These are phyloP conservation scores for Drosophila subpulchrella DNA, from an alignment of 1,140 invertebrate genomes.

Conservation along the genomic window DNA sequence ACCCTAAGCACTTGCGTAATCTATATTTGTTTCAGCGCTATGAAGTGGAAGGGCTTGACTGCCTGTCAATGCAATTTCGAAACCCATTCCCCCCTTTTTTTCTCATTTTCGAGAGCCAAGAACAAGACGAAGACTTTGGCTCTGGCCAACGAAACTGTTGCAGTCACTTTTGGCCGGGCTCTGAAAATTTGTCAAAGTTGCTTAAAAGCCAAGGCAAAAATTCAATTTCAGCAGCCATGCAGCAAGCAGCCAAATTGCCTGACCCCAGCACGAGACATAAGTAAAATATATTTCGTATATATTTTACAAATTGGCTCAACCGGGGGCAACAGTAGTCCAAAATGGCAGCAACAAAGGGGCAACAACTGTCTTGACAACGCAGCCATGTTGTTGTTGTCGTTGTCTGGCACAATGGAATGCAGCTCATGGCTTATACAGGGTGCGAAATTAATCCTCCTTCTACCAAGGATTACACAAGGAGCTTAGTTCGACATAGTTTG, in stretches of 20 bases:
- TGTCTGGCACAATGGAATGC: slow-evolving; percentile 48
- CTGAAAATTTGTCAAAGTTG: slow-evolving; percentile 74
- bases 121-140: slow-evolving; percentile 13
- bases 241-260: slow-evolving; percentile 52
- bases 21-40: slow-evolving; percentile 35
- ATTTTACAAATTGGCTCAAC: slow-evolving; percentile 79
- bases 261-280: slow-evolving; percentile 57
- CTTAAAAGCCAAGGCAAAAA: slow-evolving; percentile 66
- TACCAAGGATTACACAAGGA: background rate
- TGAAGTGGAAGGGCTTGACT: slow-evolving; percentile 39
- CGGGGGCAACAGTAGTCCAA: slow-evolving; percentile 41
- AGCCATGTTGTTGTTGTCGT: slow-evolving; percentile 38
- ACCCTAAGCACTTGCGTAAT: slow-evolving; percentile 40
- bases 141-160: slow-evolving; percentile 38
- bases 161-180: slow-evolving; percentile 61
- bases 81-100: background rate
- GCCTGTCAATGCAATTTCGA: slow-evolving; percentile 48
- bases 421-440: slow-evolving; percentile 20
- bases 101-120: background rate
- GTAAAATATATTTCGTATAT: slow-evolving; percentile 66
- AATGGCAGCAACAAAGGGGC: slow-evolving; percentile 44
- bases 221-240: slow-evolving; percentile 70
- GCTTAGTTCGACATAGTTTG: background rate
- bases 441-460: background rate
- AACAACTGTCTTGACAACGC: slow-evolving; percentile 67